phyloP scores from a whole-genome alignment of 2,888 invertebrate genomes.

The Caenorhabditis japonica region DNA sequence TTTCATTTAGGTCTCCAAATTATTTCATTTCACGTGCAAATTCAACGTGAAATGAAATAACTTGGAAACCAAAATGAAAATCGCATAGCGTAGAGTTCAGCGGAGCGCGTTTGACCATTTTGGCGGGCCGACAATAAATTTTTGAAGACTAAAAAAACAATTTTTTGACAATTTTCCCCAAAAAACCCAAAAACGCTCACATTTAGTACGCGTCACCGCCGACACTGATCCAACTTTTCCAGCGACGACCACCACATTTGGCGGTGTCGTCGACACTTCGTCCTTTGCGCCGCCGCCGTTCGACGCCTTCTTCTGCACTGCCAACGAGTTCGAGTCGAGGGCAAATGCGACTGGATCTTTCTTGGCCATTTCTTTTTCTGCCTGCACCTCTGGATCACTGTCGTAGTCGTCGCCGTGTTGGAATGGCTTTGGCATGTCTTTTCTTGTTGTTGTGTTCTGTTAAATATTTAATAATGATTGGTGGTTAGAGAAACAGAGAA shows the following conservation, averaged over 20 bases:
- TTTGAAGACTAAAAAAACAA: too few relatives aligned
- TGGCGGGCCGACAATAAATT: too few relatives aligned
- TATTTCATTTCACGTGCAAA: too few relatives aligned
- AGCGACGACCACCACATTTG: constrained; percentile 38
- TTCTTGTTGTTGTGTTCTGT: constrained; percentile 2
- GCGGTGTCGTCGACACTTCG: constrained; percentile 43
- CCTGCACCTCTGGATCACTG: constrained; percentile 52
- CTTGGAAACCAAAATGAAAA: too few relatives aligned
- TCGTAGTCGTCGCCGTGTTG: constrained; percentile 43
- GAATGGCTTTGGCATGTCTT: constrained; percentile 44
- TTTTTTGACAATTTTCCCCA: too few relatives aligned
- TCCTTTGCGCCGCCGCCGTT: constrained; percentile 21
- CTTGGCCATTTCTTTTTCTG: constrained; percentile 50
- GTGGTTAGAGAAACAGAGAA: neutral
- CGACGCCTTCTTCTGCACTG: constrained; percentile 21
- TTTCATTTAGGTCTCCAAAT: too few relatives aligned
- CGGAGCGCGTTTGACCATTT: too few relatives aligned
- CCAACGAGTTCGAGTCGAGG: constrained; percentile 30
- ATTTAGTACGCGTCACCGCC: constrained; percentile 19
- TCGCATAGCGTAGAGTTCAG: too few relatives aligned
- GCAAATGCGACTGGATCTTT: constrained; percentile 38
- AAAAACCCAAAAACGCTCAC: too few relatives aligned
- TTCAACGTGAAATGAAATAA: too few relatives aligned
- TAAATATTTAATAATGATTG: neutral
- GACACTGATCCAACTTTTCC: constrained; percentile 18